Base-by-base conservation (phyloP, 2,113 vertebrate genomes). In the Clarias gariepinus region DNA sequence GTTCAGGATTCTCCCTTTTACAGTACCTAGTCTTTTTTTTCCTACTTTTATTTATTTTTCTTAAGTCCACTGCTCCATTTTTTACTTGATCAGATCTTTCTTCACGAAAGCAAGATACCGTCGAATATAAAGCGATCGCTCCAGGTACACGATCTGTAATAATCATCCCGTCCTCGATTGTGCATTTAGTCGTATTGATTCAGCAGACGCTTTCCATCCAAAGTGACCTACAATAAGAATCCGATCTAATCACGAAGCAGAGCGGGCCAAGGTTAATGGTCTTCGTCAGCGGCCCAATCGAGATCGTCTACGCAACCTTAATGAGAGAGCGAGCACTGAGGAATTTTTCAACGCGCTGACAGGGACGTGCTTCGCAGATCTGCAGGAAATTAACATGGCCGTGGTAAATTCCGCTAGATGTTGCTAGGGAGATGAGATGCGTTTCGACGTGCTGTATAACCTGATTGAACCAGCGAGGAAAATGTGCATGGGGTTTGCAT, bases 1-100 rank as follows among this genome's bases (percentile, higher is more conserved):
- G 80, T 87, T 87, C 47, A 57, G 64, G 61, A 76, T 81, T 47
- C 83, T 86, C 53, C 74, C 13, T 25, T 73, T 1, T n/a, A 36
- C 8, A 18, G n/a, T 10, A 19, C 30, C 87, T 25, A 5, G 74
- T 52, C 15, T 81, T 52, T 52, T 76, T 55, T 55, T 1, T 47
- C 33, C 21, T 47, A 3, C 64, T 71, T 19, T 7, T 36, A 7
- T 36, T 18, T 33, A 36, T 13, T 3, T 33, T 71, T 15, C 36
- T 66, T 9, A 63, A 21, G 11, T 66, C 33, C 10, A 36, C 69
- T 73, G 69, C 12, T 16, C 6, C 25, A n/a, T 10, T n/a, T n/a
- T 25, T 52, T 76, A n/a, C 73, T 52, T 25, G 21, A n/a, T 73
- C 19, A 7, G 28, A 15, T n/a, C n/a, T n/a, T 15, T 33, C 33